Base-by-base conservation (phyloP, 2,797 vertebrate genomes). In the Cossypha heuglini region DNA sequence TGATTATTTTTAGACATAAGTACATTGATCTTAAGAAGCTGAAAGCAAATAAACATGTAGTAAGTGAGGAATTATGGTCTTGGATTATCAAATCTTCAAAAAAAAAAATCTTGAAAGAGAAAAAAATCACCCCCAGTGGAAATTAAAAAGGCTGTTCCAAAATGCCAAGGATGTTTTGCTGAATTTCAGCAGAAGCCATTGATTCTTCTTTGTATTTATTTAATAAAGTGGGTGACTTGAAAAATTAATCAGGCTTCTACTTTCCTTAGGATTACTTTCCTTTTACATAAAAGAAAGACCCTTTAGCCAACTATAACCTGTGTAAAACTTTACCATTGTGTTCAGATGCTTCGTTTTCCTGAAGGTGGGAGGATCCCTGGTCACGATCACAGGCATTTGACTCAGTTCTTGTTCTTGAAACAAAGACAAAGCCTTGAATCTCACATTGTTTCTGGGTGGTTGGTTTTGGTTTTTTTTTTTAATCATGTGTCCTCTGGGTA, bases 311-410 rank as follows among this genome's bases (percentile, higher is more conserved):
- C 29, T 49, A 10, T 40, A 63, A 35, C 8, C 24, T 51, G 11
- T 19, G n/a, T 46, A 68, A 57, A 86, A 46, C 6, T 13, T 73
- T 43, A 5, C 11, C 3, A 4, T 21, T 0, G 1, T 31, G 12
- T n/a, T 74, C 48, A 49, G 21, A 11, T 45, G 31, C 13, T 43
- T 49, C 66, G 28, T 74, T 35, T 22, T 66, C 5, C 18, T 57
- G 40, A 45, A 51, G 29, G 18, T 76, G 35, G 31, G 37, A 85
- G 26, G 46, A 63, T 69, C 31, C 28, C 7, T 45, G 43, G 19
- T 52, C 61, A 37, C 2, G 0, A 38, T 22, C 43, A 55, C 49
- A 58, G 54, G 10, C 9, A 17, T 61, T 90, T 71, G 22, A 35
- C 21, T 69, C 57, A 61, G 45, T 3, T 35, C 29, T 92, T 74